Evolutionary conservation across 2,888 invertebrate genomes (phyloP).

Genomic region (Stegophylla sp.): DNA sequence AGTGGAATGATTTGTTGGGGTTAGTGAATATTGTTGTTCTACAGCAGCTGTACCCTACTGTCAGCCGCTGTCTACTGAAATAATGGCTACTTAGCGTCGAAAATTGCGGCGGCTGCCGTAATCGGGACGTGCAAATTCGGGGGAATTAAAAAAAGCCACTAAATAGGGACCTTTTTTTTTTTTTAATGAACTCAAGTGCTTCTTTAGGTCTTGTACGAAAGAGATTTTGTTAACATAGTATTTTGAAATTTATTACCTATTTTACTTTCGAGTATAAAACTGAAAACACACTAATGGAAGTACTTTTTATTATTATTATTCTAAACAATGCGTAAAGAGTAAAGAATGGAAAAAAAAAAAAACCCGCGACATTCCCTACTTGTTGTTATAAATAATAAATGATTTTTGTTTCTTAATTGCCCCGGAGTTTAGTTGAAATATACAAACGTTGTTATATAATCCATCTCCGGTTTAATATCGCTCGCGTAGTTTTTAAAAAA

Average conservation of each 20-base stretch:
- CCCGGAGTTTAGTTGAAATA: slow-evolving; percentile 8
- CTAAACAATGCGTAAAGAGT: neutral
- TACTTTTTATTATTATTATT: too few relatives aligned
- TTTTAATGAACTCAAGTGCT: slow-evolving; percentile 14
- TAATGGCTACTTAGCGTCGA: neutral
- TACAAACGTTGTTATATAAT: neutral
- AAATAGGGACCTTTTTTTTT: neutral
- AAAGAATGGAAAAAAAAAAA: neutral
- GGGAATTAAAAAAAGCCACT: neutral
- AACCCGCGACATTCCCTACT: slow-evolving; percentile 1
- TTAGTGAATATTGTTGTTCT: slow-evolving; percentile 3
- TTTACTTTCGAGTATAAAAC: neutral
- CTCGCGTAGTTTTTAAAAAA: slow-evolving; percentile 5
- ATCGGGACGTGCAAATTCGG: neutral
- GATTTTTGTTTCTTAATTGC: slow-evolving; percentile 29
- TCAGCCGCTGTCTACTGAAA: neutral
- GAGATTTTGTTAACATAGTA: slow-evolving; percentile 13
- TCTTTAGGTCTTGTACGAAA: neutral
- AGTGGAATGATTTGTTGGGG: slow-evolving; percentile 20
- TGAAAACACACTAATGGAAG: neutral
- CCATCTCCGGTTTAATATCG: neutral
- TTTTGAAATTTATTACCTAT: slow-evolving; percentile 16
- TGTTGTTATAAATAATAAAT: neutral
- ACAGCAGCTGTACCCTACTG: neutral
- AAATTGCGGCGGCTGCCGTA: too few relatives aligned